A percentile compares a stretch with the other conserved stretches of the same genome.
These are phyloP conservation scores for Egretta garzetta DNA, from an alignment of 2,113 vertebrate species.

Conservation along the genomic window DNA sequence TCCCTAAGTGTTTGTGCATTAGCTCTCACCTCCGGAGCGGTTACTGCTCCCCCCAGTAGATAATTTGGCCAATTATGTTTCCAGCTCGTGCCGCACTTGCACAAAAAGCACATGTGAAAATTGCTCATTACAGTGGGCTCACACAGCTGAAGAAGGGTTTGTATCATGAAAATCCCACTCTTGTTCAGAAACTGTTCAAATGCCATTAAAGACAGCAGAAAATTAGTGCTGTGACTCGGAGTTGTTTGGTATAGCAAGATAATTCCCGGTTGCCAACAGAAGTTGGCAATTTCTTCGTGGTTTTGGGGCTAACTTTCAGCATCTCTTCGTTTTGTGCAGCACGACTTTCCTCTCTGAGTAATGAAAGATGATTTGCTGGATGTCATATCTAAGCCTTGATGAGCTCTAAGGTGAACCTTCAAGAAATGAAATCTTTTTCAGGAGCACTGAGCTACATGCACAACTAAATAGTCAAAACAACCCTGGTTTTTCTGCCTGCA, in stretches of 20 bases:
- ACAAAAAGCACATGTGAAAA: neutral
- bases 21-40: neutral
- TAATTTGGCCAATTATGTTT: neutral
- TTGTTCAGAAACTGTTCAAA: neutral
- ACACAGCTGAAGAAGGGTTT: neutral
- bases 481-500: neutral
- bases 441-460: neutral
- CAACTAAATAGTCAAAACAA: neutral
- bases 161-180: neutral
- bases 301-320: slow-evolving; percentile 50
- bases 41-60: neutral
- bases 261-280: neutral
- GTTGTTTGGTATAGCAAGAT: neutral
- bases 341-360: slow-evolving; percentile 40
- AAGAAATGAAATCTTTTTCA: slow-evolving; percentile 26
- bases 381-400: neutral
- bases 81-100: neutral
- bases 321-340: slow-evolving; percentile 22
- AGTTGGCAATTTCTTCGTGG: slow-evolving; percentile 30
- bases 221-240: neutral
- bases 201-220: neutral
- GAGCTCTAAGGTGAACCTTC: slow-evolving; percentile 35
- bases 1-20: neutral
- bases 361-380: slow-evolving; percentile 29
- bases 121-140: neutral